These are phyloP conservation scores for Drosophila bocqueti DNA, from an alignment of 1,140 invertebrate species.

Conservation along the genomic window DNA sequence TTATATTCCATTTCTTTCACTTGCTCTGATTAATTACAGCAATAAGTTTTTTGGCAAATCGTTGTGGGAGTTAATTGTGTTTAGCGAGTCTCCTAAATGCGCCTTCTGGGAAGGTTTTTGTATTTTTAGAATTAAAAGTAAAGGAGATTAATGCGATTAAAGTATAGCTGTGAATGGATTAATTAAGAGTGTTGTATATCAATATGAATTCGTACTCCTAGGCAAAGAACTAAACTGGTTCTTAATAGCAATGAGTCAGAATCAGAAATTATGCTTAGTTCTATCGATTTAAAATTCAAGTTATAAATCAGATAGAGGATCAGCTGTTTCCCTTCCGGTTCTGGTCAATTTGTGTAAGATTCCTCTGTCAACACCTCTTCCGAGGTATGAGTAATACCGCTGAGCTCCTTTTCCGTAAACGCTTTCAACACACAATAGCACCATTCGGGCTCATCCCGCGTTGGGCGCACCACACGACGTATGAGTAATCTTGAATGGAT, in stretches of 20 bases:
- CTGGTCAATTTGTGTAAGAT: slow-evolving; percentile 24
- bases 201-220: not conserved
- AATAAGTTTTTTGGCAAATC: slow-evolving; percentile 1
- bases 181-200: not conserved
- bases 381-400: slow-evolving; percentile 46
- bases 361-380: slow-evolving; percentile 38
- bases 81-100: not conserved
- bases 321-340: slow-evolving; percentile 28
- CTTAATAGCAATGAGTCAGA: not conserved
- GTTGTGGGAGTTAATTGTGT: slow-evolving; percentile 29
- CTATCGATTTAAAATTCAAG: not conserved
- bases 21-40: slow-evolving; percentile 25
- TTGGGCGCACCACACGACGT: slow-evolving; percentile 31
- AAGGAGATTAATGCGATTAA: not conserved
- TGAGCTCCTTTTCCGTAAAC: slow-evolving; percentile 20
- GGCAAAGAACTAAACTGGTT: not conserved
- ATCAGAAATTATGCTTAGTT: not conserved
- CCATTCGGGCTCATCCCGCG: not conserved
- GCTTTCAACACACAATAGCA: slow-evolving; percentile 14
- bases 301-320: not conserved
- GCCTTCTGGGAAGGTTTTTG: slow-evolving; percentile 1
- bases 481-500: slow-evolving; percentile 67
- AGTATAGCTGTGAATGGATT: not conserved
- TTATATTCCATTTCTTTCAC: slow-evolving; percentile 4
- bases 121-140: not conserved